Base-by-base conservation (phyloP, 2,888 invertebrate species). In the Rugalucina vietnamica region DNA sequence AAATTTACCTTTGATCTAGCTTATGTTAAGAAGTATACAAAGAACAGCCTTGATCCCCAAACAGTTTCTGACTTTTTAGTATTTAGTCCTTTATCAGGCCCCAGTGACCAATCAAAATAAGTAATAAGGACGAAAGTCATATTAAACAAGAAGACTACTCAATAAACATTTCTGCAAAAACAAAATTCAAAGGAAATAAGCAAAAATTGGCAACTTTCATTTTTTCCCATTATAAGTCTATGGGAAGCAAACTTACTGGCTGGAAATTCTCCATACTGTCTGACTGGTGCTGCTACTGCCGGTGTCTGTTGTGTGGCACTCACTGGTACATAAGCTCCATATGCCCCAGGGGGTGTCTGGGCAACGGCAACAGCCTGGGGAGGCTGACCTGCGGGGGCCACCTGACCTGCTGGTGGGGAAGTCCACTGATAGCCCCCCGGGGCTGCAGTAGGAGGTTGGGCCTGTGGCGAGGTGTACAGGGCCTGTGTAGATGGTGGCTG, bases 371-470 rank as follows among this genome's bases (percentile, higher is more conserved):
- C 60, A 4, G 78, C 82, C 70, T 39, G 83, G 27, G 79, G 29
- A 18, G 70, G 54, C 60, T 83, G 83, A 34, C 79, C 70, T 12
- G 50, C 54, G 0, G 83, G 76, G 0, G 71, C 76, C 27, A 70
- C 79, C 49, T 79, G 79, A 10, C 60, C 76, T n/a, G n/a, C n/a
- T n/a, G 79, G 69, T 14, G 83, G 76, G 14, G 79, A 70, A 8
- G 79, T 49, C 36, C 79, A 79, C 76, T 83, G 79, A 39, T 79
- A 79, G 18, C 36, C 72, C 54, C 36, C 72, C 37, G 75, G 76
- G 21, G 81, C 76, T 24, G 75, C 77, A 14, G 69, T 57, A 1
- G 83, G 80, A 4, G 84, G 34, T 49, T 81, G 87, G 18, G 74
- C 79, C 39, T 43, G 77, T 18, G 69, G 70, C 39, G 50, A 72